Evolutionary conservation across 2,797 vertebrate species (phyloP).

Genomic region (Diplodus sargus): DNA sequence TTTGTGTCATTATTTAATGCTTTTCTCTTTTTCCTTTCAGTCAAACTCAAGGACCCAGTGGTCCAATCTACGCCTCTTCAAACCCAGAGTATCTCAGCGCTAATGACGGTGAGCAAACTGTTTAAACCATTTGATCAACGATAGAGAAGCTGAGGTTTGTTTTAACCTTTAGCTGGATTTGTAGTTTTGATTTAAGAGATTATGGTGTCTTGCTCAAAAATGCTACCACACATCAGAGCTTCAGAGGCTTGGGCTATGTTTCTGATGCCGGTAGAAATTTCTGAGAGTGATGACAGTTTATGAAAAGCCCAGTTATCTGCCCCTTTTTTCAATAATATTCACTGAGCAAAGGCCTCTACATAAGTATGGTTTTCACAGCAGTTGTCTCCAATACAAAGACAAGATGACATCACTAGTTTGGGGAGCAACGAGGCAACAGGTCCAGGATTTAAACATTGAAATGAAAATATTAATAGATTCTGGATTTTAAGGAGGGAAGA

Average conservation of each 20-base stretch:
- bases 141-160: not conserved
- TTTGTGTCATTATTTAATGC: not conserved
- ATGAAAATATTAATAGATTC: not conserved
- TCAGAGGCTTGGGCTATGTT: not conserved
- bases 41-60: conserved; percentile 93
- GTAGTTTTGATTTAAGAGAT: not conserved
- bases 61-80: conserved; percentile 94
- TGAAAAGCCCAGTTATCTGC: not conserved
- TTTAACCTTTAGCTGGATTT: not conserved
- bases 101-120: conserved; percentile 89
- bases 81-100: conserved; percentile 97
- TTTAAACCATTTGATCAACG: not conserved
- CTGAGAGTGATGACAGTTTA: not conserved
- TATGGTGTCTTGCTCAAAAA: not conserved
- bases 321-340: not conserved
- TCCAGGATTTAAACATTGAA: not conserved
- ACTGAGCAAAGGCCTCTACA: not conserved
- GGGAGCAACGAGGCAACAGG: not conserved
- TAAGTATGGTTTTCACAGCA: not conserved
- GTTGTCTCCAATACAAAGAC: not conserved
- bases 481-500: too few relatives aligned
- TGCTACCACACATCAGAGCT: not conserved
- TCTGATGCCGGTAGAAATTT: not conserved
- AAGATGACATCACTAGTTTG: not conserved
- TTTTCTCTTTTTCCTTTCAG: conserved; percentile 70